Evolutionary conservation across 2,113 vertebrate genomes (phyloP), one percentile per base, ranked within the genome.

Genomic region (Syngnathus floridae): DNA sequence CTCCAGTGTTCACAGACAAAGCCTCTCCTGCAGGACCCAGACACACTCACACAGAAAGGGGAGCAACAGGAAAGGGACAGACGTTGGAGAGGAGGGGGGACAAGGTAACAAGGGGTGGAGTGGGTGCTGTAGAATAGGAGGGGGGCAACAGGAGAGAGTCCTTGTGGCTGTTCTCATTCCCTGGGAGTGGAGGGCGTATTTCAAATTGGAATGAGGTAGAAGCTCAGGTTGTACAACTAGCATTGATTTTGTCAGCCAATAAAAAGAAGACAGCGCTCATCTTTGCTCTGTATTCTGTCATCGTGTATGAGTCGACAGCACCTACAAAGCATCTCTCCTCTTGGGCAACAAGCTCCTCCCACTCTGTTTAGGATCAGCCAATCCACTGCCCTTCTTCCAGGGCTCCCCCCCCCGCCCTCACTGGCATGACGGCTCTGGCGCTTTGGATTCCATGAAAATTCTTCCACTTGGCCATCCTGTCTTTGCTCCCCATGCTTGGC

Each of bases 1-100:
- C 84, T 88, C 79, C 89, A 82, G 75, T 88, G 86, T 89, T 90
- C 86, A 80, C 83, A 85, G 86, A 91, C 88, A 90, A 88, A 91
- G 87, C 78, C 82, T 76, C 75, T 87, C 77, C 83, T 84, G 71
- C 84, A 71, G 79, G 81, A 86, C 80, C 84, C 82, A 86, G 82
- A 88, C 85, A 82, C 79, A 83, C 81, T 79, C 85, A 77, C 79
- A 85, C 73, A 85, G 75, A 84, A 82, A 82, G 79, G 76, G 80
- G 78, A 75, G 77, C 73, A 83, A 72, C 73, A 84, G 79, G 73
- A 79, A 75, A 82, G 79, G 71, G 72, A 31, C 26, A 31, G 26
- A 76, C 63, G 61, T 72, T 68, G 75, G 68, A 71, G 60, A 72
- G 73, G 60, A 67, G 60, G 70, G 73, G 72, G 79, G 75, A 71